These are phyloP conservation scores for Aproaerema taeniolella DNA, from an alignment of 2,888 invertebrate genomes.

Conservation along the genomic window DNA sequence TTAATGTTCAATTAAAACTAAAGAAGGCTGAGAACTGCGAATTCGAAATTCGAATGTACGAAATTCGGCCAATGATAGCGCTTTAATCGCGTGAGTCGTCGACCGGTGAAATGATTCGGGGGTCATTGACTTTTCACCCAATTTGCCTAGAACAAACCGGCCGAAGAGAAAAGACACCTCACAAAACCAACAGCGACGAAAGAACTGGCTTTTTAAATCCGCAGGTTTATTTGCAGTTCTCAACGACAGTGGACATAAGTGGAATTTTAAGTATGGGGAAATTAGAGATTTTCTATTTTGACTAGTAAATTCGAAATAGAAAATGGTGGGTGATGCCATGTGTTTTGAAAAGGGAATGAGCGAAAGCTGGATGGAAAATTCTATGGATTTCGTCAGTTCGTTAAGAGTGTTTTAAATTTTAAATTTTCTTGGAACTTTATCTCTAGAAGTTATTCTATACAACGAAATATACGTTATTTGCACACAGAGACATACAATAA, in stretches of 20 bases:
- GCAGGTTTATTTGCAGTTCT: constrained; percentile 5
- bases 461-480: too few relatives aligned
- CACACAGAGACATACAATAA: too few relatives aligned
- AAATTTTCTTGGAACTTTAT: too few relatives aligned
- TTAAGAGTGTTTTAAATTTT: too few relatives aligned
- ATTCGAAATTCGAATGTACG: constrained; percentile 36
- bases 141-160: constrained; percentile 50
- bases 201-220: not conserved
- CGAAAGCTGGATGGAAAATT: too few relatives aligned
- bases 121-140: constrained; percentile 66
- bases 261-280: constrained; percentile 8
- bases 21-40: too few relatives aligned
- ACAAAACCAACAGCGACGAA: constrained; percentile 5
- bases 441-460: too few relatives aligned
- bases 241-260: not conserved
- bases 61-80: constrained; percentile 60
- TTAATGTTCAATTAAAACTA: too few relatives aligned
- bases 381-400: too few relatives aligned
- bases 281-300: constrained; percentile 1
- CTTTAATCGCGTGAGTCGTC: constrained; percentile 55
- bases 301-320: too few relatives aligned
- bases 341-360: not conserved
- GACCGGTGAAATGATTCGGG: constrained; percentile 55
- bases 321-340: not conserved
- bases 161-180: constrained; percentile 36